These are phyloP conservation scores for Agelastica alni DNA, from an alignment of 2,888 invertebrate species.

Conservation along the genomic window DNA sequence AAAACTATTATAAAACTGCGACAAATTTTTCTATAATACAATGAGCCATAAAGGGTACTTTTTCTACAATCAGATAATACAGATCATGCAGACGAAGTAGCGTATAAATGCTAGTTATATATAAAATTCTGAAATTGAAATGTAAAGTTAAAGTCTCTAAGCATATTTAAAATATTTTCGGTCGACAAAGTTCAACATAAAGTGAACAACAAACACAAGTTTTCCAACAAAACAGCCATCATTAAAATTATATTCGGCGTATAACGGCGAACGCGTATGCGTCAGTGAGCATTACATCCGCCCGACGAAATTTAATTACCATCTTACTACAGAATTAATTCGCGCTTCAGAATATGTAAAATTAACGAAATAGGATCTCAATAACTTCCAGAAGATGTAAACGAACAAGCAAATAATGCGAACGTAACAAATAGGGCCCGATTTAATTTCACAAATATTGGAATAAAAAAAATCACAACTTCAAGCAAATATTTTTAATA, in stretches of 20 bases:
- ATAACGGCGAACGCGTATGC: conserved; percentile 3
- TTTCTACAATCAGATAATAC: too few relatives aligned
- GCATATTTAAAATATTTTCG: conserved; percentile 1
- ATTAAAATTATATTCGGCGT: conserved; percentile 18
- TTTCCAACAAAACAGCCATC: conserved; percentile 17
- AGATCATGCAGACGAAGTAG: too few relatives aligned
- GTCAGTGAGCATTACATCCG: conserved; percentile 39
- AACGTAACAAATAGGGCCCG: conserved; percentile 17
- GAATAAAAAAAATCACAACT: too few relatives aligned
- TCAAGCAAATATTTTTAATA: too few relatives aligned
- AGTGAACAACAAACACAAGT: conserved; percentile 15
- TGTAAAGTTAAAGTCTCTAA: not conserved
- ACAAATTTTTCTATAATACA: too few relatives aligned
- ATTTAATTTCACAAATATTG: conserved; percentile 25
- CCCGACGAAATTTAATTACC: conserved; percentile 43
- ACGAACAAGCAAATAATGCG: conserved; percentile 21
- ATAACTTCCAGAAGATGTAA: conserved; percentile 25
- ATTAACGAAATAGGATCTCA: conserved; percentile 32
- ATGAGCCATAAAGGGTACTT: too few relatives aligned
- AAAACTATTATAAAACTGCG: too few relatives aligned
- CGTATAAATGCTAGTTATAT: too few relatives aligned
- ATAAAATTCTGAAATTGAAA: too few relatives aligned
- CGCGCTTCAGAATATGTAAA: conserved; percentile 29
- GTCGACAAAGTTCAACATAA: not conserved
- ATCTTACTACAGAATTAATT: conserved; percentile 39